These are phyloP conservation scores for Protomyctophum bolini DNA, from an alignment of 2,113 vertebrate species.

Conservation along the genomic window DNA sequence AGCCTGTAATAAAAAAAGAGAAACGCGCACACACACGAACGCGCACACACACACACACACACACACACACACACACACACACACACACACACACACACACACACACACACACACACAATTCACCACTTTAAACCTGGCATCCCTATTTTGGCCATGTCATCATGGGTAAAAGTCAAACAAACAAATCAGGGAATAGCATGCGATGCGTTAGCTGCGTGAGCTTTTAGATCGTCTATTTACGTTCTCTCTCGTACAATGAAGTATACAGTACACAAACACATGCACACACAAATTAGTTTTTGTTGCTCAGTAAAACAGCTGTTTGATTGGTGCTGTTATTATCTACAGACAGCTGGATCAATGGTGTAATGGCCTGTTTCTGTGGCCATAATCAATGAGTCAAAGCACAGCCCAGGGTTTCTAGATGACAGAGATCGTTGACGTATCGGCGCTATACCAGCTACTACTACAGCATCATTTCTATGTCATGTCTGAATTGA, in stretches of 20 bases:
- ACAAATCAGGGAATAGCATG: no score
- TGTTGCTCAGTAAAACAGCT: neutral
- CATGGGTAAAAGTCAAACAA: no score
- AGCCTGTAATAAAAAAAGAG: conserved; percentile 21
- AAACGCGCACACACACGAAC: no score
- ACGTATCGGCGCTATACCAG: conserved; percentile 26
- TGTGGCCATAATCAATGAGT: conserved; percentile 2
- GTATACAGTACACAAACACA: neutral
- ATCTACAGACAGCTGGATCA: neutral
- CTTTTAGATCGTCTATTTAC: no score
- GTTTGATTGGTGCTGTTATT: conserved; percentile 5
- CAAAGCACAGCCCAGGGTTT: neutral
- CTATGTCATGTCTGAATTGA: neutral
- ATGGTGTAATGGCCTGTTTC: neutral
- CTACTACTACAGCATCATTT: conserved; percentile 2
- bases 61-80: no score
- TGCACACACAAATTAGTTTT: conserved; percentile 12
- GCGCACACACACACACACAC: no score
- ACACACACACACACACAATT: no score
- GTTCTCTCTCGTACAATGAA: no score
- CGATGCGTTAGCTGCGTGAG: no score
- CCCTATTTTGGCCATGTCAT: no score
- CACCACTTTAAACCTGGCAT: no score
- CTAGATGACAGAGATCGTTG: conserved; percentile 2
- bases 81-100: no score